Evolutionary conservation across 2,888 invertebrate species (phyloP), one percentile per base, ranked within the genome.

Genomic region (Rugalucina vietnamica): DNA sequence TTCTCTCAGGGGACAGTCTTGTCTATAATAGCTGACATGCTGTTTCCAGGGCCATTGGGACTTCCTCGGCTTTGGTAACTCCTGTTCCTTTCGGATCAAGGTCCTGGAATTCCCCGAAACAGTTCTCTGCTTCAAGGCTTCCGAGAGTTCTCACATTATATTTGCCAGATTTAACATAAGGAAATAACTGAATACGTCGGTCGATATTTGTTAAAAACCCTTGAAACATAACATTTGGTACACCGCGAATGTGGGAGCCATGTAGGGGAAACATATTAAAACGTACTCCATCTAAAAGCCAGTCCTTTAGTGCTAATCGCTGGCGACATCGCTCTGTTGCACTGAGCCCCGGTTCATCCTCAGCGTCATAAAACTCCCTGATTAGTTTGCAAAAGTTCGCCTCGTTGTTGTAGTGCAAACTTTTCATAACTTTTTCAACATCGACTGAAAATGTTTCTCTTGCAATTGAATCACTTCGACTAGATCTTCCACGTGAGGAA

Each of bases 141-240:
- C 85, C 85, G n/a, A 82, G 43, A 4, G 85, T 12, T 49, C 85
- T 43, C 0, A 77, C 79, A 54, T 82, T 82, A 60, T 82, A 85
- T 12, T 1, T 18, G 43, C 79, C 74, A 32, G 76, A 76, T 71
- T 82, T 79, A 3, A 79, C 74, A 29, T 49, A 77, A 8, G 82
- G 85, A 50, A 72, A 82, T 21, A 85, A 21, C 57, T 85, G 85
- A 21, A 85, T 39, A 24, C 82, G 65, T 24, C 85, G 24, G 21
- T 85, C 81, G 29, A 81, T 85, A 54, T 82, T 79, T 43, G 82
- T 79, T 39, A 85, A 34, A n/a, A 77, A 82, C 4, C 82, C 85
- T 79, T 85, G 74, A 60, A 74, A 82, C 82, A 82, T 77, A 14
- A 85, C 60, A 71, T 75, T 57, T 29, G 85, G 79, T 18, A 82